Evolutionary conservation across 2,113 vertebrate species (phyloP), one percentile per base, ranked within the genome.

Genomic region (Chauna torquata): DNA sequence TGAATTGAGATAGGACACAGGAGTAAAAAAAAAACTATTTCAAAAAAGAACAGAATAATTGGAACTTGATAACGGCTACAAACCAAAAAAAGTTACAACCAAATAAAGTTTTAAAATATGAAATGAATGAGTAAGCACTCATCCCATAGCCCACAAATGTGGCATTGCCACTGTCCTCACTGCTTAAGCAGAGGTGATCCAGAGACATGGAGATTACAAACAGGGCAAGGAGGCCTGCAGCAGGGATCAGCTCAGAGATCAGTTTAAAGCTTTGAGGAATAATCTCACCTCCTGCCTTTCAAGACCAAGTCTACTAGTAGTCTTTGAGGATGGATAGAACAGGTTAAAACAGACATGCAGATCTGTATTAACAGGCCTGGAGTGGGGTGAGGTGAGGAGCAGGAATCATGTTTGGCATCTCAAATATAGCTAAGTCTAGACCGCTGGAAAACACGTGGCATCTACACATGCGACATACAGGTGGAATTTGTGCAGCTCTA

Each of bases 381-480:
- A 30, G 15, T 11, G 34, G 0, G 3, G 7, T 17, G 0, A 52
- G 34, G 8, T 25, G 52, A 82, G 45, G 38, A 42, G 17, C 28
- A 42, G 45, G 69, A 82, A 65, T 44, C 11, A 28, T 5, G 5
- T 24, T 47, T 83, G 69, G 25, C 36, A 69, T 57, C 44, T 64
- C 47, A 58, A 72, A 88, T 58, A 57, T 23, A 74, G 70, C 30
- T 57, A 57, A 50, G 13, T 24, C 30, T 76, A 91, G 64, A 84
- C 2, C 34, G 32, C 38, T 22, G 11, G 23, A 83, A 91, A 86
- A 94, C 10, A 66, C 0, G 6, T 3, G 34, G 28, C 36, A 76
- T 40, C 42, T 44, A 55, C 24, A 34, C 4, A 52, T 15, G 23
- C 17, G 54, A 52, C 50, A 83, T 10, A 57, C 0, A 38, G 16